These are phyloP conservation scores for Hyperopisus bebe DNA, from an alignment of 2,113 vertebrate species.

Conservation along the genomic window DNA sequence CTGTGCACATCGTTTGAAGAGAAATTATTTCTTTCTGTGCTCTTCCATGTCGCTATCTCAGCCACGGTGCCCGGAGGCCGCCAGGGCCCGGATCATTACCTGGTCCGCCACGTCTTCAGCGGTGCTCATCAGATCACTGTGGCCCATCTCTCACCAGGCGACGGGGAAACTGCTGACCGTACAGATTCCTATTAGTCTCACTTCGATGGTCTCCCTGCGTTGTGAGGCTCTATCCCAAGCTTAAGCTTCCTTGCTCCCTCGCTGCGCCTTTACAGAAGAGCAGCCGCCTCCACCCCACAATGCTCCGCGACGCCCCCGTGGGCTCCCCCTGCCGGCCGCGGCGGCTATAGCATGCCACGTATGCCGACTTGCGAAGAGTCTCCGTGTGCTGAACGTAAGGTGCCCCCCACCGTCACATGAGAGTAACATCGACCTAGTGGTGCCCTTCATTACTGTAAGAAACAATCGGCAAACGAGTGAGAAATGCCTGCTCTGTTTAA, in stretches of 20 bases:
- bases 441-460: background rate
- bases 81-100: conserved; percentile 44
- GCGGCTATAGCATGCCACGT: conserved; percentile 62
- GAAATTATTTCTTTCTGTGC: background rate
- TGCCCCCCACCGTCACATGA: background rate
- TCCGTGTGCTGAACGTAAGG: background rate
- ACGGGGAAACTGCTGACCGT: background rate
- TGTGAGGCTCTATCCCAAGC: conserved; percentile 34
- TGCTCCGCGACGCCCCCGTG: conserved; percentile 54
- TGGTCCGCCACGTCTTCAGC: conserved; percentile 72
- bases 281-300: conserved; percentile 71
- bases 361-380: conserved; percentile 34
- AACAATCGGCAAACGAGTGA: background rate
- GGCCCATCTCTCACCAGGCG: conserved; percentile 50
- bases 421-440: background rate
- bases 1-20: background rate
- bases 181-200: background rate
- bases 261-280: conserved; percentile 37
- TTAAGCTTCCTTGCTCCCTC: conserved; percentile 43
- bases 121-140: conserved; percentile 65
- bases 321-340: conserved; percentile 38
- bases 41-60: background rate
- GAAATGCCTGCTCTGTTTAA: background rate
- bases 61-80: background rate
- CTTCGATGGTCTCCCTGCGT: background rate